phyloP scores from a whole-genome alignment of 2,888 invertebrate genomes.

The Andrena minutula region DNA sequence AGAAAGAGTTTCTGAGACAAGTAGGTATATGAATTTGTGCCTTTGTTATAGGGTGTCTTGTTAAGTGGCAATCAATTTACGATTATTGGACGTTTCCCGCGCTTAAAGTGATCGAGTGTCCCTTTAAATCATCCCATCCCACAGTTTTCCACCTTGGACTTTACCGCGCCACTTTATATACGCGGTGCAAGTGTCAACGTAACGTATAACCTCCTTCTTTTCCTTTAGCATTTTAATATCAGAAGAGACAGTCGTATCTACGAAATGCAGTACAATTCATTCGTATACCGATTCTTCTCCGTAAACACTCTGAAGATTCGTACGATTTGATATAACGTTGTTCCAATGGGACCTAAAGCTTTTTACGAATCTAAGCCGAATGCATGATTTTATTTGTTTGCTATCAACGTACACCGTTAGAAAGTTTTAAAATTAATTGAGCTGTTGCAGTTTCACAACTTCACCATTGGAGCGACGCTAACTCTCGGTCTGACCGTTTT shows the following conservation, averaged over 20 bases:
- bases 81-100: slow-evolving; percentile 48
- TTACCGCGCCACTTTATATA: background rate
- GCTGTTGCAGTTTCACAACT: too few relatives aligned
- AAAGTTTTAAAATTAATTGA: too few relatives aligned
- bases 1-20: slow-evolving; percentile 20
- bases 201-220: slow-evolving; percentile 12
- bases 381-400: too few relatives aligned
- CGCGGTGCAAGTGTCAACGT: slow-evolving; percentile 17
- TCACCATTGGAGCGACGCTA: too few relatives aligned
- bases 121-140: slow-evolving; percentile 34
- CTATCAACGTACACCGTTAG: too few relatives aligned
- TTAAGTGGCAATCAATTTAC: slow-evolving; percentile 57
- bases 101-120: slow-evolving; percentile 43
- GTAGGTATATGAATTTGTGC: slow-evolving; percentile 13
- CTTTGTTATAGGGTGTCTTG: slow-evolving; percentile 36
- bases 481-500: too few relatives aligned
- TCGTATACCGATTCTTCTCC: background rate
- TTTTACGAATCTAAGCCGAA: too few relatives aligned
- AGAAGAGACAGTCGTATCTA: background rate
- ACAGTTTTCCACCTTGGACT: background rate
- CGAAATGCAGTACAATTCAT: background rate
- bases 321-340: too few relatives aligned
- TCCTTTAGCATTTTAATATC: slow-evolving; percentile 1
- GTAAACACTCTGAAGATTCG: background rate
- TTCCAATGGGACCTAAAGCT: too few relatives aligned